Evolutionary conservation across 2,113 vertebrate species (phyloP), one percentile per base, ranked within the genome.

Genomic region (Anthoscopus minutus): DNA sequence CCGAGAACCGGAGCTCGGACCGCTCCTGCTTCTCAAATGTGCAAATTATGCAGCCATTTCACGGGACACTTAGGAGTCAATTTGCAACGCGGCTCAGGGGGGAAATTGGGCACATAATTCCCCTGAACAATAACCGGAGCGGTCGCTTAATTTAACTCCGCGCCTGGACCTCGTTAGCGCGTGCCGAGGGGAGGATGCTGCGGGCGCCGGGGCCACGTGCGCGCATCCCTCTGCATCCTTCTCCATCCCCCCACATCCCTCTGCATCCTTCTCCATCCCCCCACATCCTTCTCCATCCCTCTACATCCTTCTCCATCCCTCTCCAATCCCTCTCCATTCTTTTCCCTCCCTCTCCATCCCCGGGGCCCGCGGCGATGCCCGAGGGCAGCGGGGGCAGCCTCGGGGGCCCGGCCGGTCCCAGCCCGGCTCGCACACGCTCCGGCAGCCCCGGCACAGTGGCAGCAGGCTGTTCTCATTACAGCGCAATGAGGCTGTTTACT

Each of bases 401-500:
- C 40, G n/a, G n/a, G 45, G 54, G 20, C 72, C 9, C n/a, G 54
- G 47, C 67, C 12, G 67, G 81, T 56, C 81, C 16, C 66, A 21
- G 65, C n/a, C 66, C 54, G 19, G 42, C 74, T 78, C 64, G 64
- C 84, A 83, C 81, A 15, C 70, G 50, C 58, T 96, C 96, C 90
- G 61, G 95, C 97, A 97, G 96, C 97, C 83, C 82, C 69, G 96
- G 98, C 97, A 97, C 96, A 98, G 97, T 93, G 97, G 97, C 98
- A 97, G 97, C 97, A 98, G 97, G 97, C 97, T 98, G 98, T 97
- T 98, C 98, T 98, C 97, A 98, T 99, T 99, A 99, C 97, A 96
- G 98, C 96, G 97, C 98, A 98, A 98, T 98, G 98, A 98, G 98
- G 98, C 98, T 98, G 98, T 99, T 99, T 99, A 99, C 98, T 98